phyloP scores from a whole-genome alignment of 2,797 vertebrate genomes.

The Liparis tanakae region DNA sequence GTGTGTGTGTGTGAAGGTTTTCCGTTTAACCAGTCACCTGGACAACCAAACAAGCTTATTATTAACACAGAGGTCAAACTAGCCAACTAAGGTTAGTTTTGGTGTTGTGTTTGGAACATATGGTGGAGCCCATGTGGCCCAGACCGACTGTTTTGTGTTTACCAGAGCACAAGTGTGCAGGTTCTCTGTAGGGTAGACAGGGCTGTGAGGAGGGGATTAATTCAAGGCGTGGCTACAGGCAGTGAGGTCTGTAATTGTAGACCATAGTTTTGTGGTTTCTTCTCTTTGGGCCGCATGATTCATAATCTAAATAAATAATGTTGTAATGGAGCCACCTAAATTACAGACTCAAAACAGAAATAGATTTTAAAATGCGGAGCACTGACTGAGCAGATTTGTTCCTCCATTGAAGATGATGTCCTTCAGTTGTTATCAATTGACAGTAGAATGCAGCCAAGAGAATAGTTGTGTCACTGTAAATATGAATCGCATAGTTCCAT shows the following conservation, averaged over 20 bases:
- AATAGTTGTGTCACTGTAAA: conserved; percentile 13
- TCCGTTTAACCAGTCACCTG: conserved; percentile 12
- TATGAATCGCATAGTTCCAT: conserved; percentile 9
- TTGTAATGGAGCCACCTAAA: conserved; percentile 83
- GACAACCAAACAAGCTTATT: conserved; percentile 17
- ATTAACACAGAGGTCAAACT: conserved; percentile 33
- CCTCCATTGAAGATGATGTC: conserved; percentile 43
- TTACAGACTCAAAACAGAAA: conserved; percentile 80
- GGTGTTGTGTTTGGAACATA: conserved; percentile 39
- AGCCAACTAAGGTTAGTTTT: conserved; percentile 12
- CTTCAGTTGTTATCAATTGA: conserved; percentile 54
- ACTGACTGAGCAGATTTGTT: conserved; percentile 57
- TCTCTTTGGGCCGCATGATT: conserved; percentile 75
- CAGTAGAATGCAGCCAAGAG: conserved; percentile 9
- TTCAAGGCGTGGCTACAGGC: conserved; percentile 71
- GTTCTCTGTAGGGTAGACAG: conserved; percentile 42
- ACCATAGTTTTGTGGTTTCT: conserved; percentile 77
- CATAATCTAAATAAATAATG: conserved; percentile 85
- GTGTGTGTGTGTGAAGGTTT: conserved; percentile 21
- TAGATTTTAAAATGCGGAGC: conserved; percentile 70
- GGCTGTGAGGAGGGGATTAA: conserved; percentile 73
- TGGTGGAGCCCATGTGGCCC: conserved; percentile 41
- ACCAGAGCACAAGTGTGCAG: conserved; percentile 21
- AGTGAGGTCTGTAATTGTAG: conserved; percentile 83
- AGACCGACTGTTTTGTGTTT: conserved; percentile 31